phyloP scores from a whole-genome alignment of 2,888 invertebrate species.

The Rutpela maculata region DNA sequence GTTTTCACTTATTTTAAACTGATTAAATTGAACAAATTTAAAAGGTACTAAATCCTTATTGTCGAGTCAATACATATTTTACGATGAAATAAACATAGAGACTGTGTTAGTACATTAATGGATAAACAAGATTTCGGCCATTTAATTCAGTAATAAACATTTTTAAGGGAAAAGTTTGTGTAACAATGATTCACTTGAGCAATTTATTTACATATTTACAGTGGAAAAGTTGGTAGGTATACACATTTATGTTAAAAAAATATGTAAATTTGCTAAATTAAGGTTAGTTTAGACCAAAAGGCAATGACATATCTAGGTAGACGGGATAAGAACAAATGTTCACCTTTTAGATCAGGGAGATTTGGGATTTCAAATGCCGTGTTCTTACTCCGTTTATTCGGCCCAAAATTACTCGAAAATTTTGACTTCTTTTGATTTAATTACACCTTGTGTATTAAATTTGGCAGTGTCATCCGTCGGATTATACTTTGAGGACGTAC shows the following conservation, averaged over 20 bases:
- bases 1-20: conserved; percentile 49
- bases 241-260: not conserved
- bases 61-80: conserved; percentile 52
- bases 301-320: conserved; percentile 11
- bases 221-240: conserved; percentile 30
- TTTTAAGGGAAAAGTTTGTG: conserved; percentile 43
- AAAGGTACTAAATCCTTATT: conserved; percentile 52
- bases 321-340: too few species aligned
- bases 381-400: too few species aligned
- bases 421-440: too few species aligned
- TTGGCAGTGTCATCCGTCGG: too few species aligned
- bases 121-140: conserved; percentile 41
- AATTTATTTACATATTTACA: conserved; percentile 64
- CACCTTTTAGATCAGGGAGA: too few species aligned
- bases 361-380: too few species aligned
- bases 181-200: conserved; percentile 58
- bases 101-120: conserved; percentile 17
- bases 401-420: too few species aligned
- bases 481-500: too few species aligned
- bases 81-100: conserved; percentile 23
- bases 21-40: conserved; percentile 42
- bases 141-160: conserved; percentile 17
- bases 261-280: not conserved
- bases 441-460: too few species aligned
- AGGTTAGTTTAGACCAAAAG: not conserved